phyloP scores from a whole-genome alignment of 2,888 invertebrate species.

The Nymphalis urticae region DNA sequence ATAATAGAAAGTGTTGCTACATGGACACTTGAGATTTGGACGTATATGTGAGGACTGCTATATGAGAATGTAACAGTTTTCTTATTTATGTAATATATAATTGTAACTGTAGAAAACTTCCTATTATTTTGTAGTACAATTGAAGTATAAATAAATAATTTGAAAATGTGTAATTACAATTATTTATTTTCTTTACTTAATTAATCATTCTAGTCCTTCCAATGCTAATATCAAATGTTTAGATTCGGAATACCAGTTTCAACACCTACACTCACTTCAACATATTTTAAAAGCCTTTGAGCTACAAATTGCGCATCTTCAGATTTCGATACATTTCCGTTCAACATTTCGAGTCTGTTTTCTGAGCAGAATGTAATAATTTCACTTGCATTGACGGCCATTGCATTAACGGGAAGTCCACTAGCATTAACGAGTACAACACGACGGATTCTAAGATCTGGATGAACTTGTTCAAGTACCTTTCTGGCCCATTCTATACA shows the following conservation, averaged over 20 bases:
- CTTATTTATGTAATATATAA: slow-evolving; percentile 79
- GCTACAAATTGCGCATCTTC: slow-evolving; percentile 61
- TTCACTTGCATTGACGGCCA: slow-evolving; percentile 66
- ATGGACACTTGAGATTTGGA: slow-evolving; percentile 41
- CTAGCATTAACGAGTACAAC: slow-evolving; percentile 70
- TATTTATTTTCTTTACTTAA: slow-evolving; percentile 23
- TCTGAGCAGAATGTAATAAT: slow-evolving; percentile 62
- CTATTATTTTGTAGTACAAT: slow-evolving; percentile 83
- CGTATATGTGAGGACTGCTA: slow-evolving; percentile 60
- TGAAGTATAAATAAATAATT: slow-evolving; percentile 77
- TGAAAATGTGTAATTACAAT: slow-evolving; percentile 58
- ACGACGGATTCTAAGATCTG: slow-evolving; percentile 66
- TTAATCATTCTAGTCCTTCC: neutral
- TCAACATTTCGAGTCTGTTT: slow-evolving; percentile 63
- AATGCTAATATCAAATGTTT: slow-evolving; percentile 52
- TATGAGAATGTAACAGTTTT: slow-evolving; percentile 61
- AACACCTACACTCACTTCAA: slow-evolving; percentile 69
- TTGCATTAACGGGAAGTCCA: slow-evolving; percentile 62
- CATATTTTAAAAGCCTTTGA: slow-evolving; percentile 61
- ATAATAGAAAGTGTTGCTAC: slow-evolving; percentile 46
- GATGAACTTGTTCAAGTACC: slow-evolving; percentile 64
- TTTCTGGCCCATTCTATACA: slow-evolving; percentile 70
- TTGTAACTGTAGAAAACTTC: slow-evolving; percentile 80
- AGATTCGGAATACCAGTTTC: slow-evolving; percentile 73
- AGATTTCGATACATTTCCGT: slow-evolving; percentile 59